These are phyloP conservation scores for Isaurus tuberculatus DNA, from an alignment of 92 coral and sea anemone species.

Conservation along the genomic window DNA sequence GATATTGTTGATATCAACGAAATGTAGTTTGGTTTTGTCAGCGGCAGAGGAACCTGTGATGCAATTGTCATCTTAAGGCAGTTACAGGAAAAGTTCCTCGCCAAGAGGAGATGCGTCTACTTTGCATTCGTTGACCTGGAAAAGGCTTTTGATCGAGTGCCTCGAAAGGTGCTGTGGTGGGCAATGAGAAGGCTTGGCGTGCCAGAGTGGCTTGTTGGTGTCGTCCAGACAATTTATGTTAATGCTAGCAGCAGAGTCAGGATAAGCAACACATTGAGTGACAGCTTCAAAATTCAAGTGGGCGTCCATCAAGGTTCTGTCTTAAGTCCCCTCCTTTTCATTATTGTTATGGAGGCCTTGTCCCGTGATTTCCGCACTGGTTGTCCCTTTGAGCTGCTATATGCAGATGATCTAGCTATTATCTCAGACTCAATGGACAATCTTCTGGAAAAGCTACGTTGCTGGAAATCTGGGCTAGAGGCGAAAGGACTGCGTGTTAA, in stretches of 20 bases:
- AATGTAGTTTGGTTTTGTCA: not conserved
- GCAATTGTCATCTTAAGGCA: not conserved
- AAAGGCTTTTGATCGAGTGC: no score
- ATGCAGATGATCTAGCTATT: conserved; percentile 18
- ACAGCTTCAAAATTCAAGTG: conserved; percentile 34
- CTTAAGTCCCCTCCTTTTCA: conserved; percentile 55
- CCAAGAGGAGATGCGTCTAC: not conserved
- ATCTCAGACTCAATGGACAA: conserved; percentile 32
- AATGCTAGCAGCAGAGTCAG: conserved; percentile 38
- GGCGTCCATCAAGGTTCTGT: conserved; percentile 55
- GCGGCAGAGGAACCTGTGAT: not conserved
- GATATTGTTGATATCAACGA: not conserved
- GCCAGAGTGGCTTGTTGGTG: not conserved
- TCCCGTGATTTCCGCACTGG: conserved; percentile 31
- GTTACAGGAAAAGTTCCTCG: not conserved
- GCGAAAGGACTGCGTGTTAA: conserved; percentile 29
- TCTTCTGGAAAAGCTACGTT: conserved; percentile 16
- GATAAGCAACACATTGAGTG: not conserved
- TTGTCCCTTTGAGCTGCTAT: conserved; percentile 18
- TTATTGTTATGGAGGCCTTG: conserved; percentile 51
- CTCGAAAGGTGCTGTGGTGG: no score
- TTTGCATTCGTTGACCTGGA: not conserved
- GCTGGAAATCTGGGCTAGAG: conserved; percentile 30
- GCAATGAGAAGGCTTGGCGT: no score
- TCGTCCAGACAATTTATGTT: conserved; percentile 15